Conservation (phyloP, 1,140 invertebrate genomes). For the Epicauta chinensis region DNA sequence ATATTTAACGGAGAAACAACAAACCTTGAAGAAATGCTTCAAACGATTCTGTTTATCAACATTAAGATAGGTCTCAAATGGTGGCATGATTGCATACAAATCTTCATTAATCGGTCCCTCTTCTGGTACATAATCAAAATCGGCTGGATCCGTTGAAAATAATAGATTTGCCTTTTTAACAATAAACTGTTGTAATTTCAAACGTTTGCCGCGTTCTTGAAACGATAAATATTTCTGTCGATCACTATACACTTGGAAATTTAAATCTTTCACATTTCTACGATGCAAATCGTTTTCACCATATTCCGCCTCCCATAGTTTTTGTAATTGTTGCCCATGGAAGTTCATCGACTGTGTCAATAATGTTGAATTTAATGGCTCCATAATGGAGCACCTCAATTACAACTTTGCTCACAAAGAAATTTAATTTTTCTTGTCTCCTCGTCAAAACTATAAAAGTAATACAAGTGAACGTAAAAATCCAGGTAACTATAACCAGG, state of each 20-base stretch:
- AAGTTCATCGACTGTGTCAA: conserved; percentile 70
- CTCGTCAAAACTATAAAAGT: neutral
- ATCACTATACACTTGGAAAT: conserved; percentile 68
- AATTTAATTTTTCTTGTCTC: neutral
- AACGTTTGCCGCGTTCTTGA: conserved; percentile 72
- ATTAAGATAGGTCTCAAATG: conserved; percentile 73
- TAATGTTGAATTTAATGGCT: conserved; percentile 56
- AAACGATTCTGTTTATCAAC: conserved; percentile 65
- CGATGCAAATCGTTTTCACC: conserved; percentile 64
- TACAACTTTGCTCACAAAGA: neutral
- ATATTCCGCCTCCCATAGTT: conserved; percentile 75
- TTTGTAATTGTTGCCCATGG: conserved; percentile 77
- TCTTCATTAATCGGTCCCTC: conserved; percentile 49
- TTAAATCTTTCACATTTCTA: conserved; percentile 60
- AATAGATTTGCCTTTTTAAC: conserved; percentile 66
- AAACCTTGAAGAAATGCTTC: conserved; percentile 69
- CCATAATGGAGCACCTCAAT: conserved; percentile 20
- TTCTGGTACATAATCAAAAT: conserved; percentile 36
- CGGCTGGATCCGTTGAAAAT: conserved; percentile 47
- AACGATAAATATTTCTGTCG: conserved; percentile 70
- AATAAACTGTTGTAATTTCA: conserved; percentile 77
- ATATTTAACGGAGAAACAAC: conserved; percentile 1
- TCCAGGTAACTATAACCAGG: too few species aligned
- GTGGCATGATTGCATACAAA: conserved; percentile 76
- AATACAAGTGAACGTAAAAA: too few species aligned